A percentile compares a stretch with the other conserved stretches of the same genome.
Conservation (phyloP, 2,797 vertebrate genomes). For the Acanthiza pusilla region DNA sequence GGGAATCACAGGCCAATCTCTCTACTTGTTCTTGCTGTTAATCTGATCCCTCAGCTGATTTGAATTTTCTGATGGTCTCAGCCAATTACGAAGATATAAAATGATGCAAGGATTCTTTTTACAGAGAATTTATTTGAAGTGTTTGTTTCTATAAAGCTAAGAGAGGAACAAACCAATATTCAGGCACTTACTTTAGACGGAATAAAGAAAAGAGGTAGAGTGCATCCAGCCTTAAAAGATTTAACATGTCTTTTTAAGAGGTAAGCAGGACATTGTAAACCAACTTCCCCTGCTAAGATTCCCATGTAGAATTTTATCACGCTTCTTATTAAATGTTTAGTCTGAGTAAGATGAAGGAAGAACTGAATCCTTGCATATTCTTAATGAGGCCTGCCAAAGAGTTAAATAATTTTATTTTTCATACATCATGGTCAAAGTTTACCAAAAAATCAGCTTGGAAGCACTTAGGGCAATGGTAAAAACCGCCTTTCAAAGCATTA, state of each 20-base stretch:
- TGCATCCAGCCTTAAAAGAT: conserved; percentile 18
- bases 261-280: conserved; percentile 50
- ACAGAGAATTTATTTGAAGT: conserved; percentile 43
- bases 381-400: conserved; percentile 15
- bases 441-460: neutral
- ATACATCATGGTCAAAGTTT: neutral
- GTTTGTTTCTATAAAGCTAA: conserved; percentile 47
- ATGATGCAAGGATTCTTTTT: conserved; percentile 48
- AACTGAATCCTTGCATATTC: conserved; percentile 12
- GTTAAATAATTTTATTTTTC: conserved; percentile 1
- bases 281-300: conserved; percentile 43
- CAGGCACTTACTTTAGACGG: conserved; percentile 38
- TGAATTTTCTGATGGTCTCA: conserved; percentile 10
- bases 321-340: conserved; percentile 62
- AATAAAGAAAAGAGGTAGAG: conserved; percentile 50
- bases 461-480: neutral
- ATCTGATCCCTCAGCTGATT: conserved; percentile 4
- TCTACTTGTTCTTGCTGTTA: neutral
- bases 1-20: neutral
- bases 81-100: conserved; percentile 53
- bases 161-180: conserved; percentile 13
- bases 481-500: neutral
- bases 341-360: conserved; percentile 43
- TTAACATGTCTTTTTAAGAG: conserved; percentile 64
- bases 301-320: conserved; percentile 49